Conservation (phyloP, 2,888 invertebrate species). For the Philaethria dido region DNA sequence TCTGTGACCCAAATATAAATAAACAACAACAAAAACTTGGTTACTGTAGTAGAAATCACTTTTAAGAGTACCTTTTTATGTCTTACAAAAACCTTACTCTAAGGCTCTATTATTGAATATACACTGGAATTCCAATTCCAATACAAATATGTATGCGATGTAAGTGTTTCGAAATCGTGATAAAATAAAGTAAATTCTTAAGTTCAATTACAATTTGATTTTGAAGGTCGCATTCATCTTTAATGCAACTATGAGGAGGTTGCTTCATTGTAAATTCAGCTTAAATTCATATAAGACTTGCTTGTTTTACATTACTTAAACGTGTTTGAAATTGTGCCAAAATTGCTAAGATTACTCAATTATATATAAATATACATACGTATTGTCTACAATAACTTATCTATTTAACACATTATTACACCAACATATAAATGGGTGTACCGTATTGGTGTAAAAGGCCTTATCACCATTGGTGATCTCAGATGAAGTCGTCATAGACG, state of each 20-base stretch:
- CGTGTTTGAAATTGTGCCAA: slow-evolving; percentile 11
- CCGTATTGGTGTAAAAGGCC: no score
- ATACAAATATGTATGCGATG: slow-evolving; percentile 2
- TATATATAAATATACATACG: neutral
- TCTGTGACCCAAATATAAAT: no score
- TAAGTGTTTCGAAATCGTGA: slow-evolving; percentile 3
- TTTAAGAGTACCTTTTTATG: neutral
- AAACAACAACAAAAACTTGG: no score
- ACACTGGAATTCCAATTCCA: neutral
- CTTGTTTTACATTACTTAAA: neutral
- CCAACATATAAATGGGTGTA: no score
- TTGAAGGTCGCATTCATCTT: slow-evolving; percentile 15
- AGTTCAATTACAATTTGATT: slow-evolving; percentile 6
- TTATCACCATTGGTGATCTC: no score
- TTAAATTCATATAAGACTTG: neutral
- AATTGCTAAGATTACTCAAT: neutral
- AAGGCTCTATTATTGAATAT: neutral
- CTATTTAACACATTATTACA: no score
- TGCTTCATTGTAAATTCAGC: neutral
- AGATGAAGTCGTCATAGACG: no score
- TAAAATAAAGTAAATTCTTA: slow-evolving; percentile 15
- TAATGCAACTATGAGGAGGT: neutral
- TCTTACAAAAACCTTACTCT: neutral
- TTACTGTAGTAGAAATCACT: neutral
- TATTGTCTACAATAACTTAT: no score